A percentile compares a stretch with the other conserved stretches of the same genome.
Conservation (phyloP, 2,113 vertebrate species). For the Emydocephalus ijimae region DNA sequence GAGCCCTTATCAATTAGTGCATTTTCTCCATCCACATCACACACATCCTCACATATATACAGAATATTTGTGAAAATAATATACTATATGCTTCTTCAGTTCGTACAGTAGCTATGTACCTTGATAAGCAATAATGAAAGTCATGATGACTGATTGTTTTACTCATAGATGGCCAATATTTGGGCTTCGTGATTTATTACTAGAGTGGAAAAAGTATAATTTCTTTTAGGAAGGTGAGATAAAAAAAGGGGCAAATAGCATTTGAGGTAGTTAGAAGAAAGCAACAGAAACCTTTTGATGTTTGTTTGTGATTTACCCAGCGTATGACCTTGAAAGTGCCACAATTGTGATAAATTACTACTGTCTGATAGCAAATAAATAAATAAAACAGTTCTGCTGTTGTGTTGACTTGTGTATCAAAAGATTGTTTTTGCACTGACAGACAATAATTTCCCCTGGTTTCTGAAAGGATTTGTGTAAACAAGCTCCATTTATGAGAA, state of each 20-base stretch:
- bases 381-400: neutral
- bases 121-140: constrained; percentile 12
- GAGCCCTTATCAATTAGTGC: too few species aligned
- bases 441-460: neutral
- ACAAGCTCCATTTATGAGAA: neutral
- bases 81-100: neutral
- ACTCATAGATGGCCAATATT: neutral
- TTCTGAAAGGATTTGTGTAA: neutral
- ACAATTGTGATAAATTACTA: neutral
- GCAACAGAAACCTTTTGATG: neutral
- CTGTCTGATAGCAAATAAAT: neutral
- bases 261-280: neutral
- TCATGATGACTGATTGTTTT: constrained; percentile 10
- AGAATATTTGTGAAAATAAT: neutral
- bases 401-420: neutral
- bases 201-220: neutral
- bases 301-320: constrained; percentile 12
- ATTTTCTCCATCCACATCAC: neutral
- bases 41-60: neutral
- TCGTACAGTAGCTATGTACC: neutral
- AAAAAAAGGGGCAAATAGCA: neutral
- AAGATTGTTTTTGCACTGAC: neutral
- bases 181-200: constrained; percentile 17
- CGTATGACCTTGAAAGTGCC: neutral
- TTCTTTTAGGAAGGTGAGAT: constrained; percentile 12